A percentile compares a stretch with the other conserved stretches of the same genome.
Conservation (phyloP, 2,113 vertebrate genomes). For the Callithrix jacchus region DNA sequence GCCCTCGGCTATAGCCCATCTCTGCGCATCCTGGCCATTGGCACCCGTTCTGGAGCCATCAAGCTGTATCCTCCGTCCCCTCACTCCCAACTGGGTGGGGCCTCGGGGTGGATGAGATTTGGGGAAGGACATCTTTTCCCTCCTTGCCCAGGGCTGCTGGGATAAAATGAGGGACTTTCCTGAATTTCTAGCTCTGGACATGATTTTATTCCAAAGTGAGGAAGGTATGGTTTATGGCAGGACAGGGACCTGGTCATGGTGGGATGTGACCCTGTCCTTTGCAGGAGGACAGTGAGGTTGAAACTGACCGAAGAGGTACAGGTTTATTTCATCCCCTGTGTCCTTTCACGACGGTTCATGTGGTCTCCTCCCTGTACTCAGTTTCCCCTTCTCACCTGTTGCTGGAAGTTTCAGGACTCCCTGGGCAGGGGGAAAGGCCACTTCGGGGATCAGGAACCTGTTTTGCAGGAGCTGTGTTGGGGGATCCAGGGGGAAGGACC, state of each 20-base stretch:
- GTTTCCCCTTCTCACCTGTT: neutral
- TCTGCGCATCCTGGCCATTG: slow-evolving; percentile 94
- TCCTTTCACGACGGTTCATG: neutral
- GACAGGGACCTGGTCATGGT: too few species aligned
- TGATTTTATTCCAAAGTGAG: neutral
- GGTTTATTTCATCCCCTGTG: neutral
- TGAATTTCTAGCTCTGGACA: neutral
- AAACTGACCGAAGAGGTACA: neutral
- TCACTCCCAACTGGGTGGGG: neutral
- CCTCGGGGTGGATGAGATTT: too few species aligned
- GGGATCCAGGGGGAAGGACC: neutral
- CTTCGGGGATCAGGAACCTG: neutral
- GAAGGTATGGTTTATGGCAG: neutral
- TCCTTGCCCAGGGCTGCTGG: neutral
- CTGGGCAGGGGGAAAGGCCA: neutral
- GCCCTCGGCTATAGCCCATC: slow-evolving; percentile 93
- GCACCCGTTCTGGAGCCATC: slow-evolving; percentile 95
- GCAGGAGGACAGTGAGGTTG: too few species aligned
- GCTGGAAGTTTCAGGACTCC: neutral
- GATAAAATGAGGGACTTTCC: neutral
- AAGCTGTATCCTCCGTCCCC: slow-evolving; percentile 93
- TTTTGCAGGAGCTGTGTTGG: neutral
- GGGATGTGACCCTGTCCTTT: neutral
- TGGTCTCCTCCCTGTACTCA: neutral
- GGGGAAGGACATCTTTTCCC: neutral